phyloP scores from a whole-genome alignment of 2,888 invertebrate species.

The Psococerastis gibbosa region DNA sequence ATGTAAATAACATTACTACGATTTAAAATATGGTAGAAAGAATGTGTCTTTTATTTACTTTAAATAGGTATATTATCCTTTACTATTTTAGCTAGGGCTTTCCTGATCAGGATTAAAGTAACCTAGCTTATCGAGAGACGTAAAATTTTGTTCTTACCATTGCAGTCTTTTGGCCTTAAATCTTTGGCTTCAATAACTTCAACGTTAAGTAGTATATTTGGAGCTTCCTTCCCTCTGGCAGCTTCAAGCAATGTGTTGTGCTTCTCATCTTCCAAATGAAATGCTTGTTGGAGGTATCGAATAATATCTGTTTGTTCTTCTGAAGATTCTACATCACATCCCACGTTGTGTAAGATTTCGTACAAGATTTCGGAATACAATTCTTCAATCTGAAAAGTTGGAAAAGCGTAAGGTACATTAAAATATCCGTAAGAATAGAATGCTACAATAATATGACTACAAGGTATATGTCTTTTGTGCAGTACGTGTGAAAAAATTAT shows the following conservation, averaged over 20 bases:
- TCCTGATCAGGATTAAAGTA: too few species aligned
- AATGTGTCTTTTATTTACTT: too few species aligned
- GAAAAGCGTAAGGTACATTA: slow-evolving; percentile 1
- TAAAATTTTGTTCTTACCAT: slow-evolving; percentile 34
- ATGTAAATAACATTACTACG: too few species aligned
- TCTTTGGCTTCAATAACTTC: slow-evolving; percentile 78
- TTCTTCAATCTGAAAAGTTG: slow-evolving; percentile 54
- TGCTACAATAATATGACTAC: too few species aligned
- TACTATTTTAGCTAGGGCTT: too few species aligned
- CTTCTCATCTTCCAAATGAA: slow-evolving; percentile 54
- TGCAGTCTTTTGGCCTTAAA: slow-evolving; percentile 64
- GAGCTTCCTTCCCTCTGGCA: slow-evolving; percentile 62
- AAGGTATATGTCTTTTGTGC: slow-evolving; percentile 2
- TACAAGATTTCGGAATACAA: slow-evolving; percentile 67
- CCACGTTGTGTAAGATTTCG: slow-evolving; percentile 68
- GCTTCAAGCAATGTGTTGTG: slow-evolving; percentile 50
- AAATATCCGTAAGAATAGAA: slow-evolving; percentile 7
- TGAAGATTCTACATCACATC: slow-evolving; percentile 52
- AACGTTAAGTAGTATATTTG: slow-evolving; percentile 64
- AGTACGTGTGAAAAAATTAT: too few species aligned
- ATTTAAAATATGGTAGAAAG: too few species aligned
- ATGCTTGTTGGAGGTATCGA: slow-evolving; percentile 61
- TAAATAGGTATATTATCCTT: too few species aligned
- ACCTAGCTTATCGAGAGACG: too few species aligned
- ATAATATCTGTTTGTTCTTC: slow-evolving; percentile 48